phyloP scores from a whole-genome alignment of 2,113 vertebrate species.

The Podarcis muralis region DNA sequence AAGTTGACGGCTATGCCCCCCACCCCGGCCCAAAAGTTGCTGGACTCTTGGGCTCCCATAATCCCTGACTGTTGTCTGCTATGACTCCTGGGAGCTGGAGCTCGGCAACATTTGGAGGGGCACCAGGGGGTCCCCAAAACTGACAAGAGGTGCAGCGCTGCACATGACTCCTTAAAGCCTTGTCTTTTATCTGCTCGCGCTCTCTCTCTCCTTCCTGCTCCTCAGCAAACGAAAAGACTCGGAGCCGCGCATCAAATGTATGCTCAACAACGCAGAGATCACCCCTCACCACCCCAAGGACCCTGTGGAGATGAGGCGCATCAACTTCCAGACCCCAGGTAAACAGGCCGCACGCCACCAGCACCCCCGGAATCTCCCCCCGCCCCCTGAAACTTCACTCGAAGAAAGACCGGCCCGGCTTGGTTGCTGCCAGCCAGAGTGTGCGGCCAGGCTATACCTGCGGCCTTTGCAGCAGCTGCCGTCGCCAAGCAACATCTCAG shows the following conservation, averaged over 20 bases:
- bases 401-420: not conserved
- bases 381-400: not conserved
- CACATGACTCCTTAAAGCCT: not conserved
- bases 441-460: not conserved
- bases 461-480: not conserved
- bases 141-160: not conserved
- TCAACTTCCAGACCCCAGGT: slow-evolving; percentile 99
- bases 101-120: too few relatives aligned
- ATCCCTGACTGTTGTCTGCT: too few relatives aligned
- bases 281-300: slow-evolving; percentile 94
- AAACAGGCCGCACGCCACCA: slow-evolving; percentile 39
- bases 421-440: accelerated
- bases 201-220: not conserved
- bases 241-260: slow-evolving; percentile 92
- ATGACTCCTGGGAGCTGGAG: too few relatives aligned
- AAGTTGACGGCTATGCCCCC: too few relatives aligned
- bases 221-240: slow-evolving; percentile 93
- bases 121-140: too few relatives aligned
- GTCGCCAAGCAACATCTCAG: not conserved
- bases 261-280: slow-evolving; percentile 94
- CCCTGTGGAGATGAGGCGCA: slow-evolving; percentile 96
- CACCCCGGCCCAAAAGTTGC: too few relatives aligned
- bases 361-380: not conserved
- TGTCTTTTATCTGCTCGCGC: not conserved
- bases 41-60: too few relatives aligned